Percentiles rank a stretch among this genome's conserved stretches.
phyloP scores from a whole-genome alignment of 2,113 vertebrate genomes.

The Zingel zingel region DNA sequence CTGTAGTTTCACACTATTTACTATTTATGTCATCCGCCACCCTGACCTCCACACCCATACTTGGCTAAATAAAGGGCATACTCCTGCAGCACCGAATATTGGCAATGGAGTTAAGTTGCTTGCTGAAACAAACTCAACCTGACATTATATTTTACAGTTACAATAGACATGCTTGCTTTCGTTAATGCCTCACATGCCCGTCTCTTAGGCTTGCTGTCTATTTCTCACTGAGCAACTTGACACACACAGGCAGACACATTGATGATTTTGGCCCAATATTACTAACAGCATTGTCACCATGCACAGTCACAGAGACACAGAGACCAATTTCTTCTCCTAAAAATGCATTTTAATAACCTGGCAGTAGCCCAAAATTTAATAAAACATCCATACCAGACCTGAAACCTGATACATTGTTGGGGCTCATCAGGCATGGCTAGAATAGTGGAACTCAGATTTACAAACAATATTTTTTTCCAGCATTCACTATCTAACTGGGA shows the following conservation, averaged over 20 bases:
- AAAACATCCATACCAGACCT: not conserved
- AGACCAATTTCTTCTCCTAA: slow-evolving; percentile 13
- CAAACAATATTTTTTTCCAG: too few species aligned
- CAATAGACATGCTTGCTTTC: slow-evolving; percentile 16
- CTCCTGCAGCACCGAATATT: not conserved
- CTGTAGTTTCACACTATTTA: not conserved
- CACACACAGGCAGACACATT: slow-evolving; percentile 22
- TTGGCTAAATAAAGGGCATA: not conserved
- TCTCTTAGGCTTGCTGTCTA: slow-evolving; percentile 11
- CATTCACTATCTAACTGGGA: too few species aligned
- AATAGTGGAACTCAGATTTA: not conserved
- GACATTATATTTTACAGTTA: slow-evolving; percentile 7
- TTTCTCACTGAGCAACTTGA: not conserved
- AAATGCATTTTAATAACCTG: slow-evolving; percentile 49
- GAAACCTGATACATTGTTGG: slow-evolving; percentile 28
- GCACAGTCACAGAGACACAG: slow-evolving; percentile 13
- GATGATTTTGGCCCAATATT: slow-evolving; percentile 19
- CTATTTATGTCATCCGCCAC: not conserved
- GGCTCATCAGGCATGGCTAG: not conserved
- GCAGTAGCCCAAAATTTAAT: slow-evolving; percentile 8
- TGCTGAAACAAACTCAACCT: slow-evolving; percentile 10
- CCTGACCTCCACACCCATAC: not conserved
- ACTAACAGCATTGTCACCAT: slow-evolving; percentile 36
- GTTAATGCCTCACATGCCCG: not conserved
- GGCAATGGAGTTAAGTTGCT: not conserved